Evolutionary conservation across 2,113 vertebrate genomes (phyloP).

Genomic region (Cebidichthys violaceus): DNA sequence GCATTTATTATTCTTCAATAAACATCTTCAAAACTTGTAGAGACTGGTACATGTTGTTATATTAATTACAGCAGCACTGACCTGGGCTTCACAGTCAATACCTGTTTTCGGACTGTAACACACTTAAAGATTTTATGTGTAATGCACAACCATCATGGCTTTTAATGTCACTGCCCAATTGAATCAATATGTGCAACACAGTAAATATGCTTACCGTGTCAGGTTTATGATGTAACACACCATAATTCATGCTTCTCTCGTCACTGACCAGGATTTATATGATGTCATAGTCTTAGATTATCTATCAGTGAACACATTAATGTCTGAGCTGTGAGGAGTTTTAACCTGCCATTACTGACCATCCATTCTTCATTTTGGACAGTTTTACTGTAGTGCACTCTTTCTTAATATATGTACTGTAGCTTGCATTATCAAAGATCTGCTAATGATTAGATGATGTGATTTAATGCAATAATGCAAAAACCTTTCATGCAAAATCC

Average conservation of each 20-base stretch:
- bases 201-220: not conserved
- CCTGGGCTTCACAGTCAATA: not conserved
- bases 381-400: not conserved
- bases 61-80: slow-evolving; percentile 14
- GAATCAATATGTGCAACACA: not conserved
- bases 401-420: not conserved
- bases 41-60: slow-evolving; percentile 3
- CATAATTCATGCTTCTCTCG: not conserved
- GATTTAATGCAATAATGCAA: not conserved
- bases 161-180: slow-evolving; percentile 3
- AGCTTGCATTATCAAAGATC: not conserved
- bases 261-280: not conserved
- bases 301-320: not conserved
- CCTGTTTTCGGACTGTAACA: not conserved
- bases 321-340: not conserved
- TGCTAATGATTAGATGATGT: not conserved
- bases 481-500: not conserved
- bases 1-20: too few relatives aligned
- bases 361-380: not conserved
- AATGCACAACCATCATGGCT: not conserved
- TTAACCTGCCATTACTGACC: not conserved
- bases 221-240: not conserved
- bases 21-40: too few relatives aligned
- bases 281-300: not conserved
- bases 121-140: not conserved